Percentiles rank a stretch among this genome's conserved stretches.
These are phyloP conservation scores for Nephrotoma appendiculata DNA, from an alignment of 2,888 invertebrate species.

Conservation along the genomic window DNA sequence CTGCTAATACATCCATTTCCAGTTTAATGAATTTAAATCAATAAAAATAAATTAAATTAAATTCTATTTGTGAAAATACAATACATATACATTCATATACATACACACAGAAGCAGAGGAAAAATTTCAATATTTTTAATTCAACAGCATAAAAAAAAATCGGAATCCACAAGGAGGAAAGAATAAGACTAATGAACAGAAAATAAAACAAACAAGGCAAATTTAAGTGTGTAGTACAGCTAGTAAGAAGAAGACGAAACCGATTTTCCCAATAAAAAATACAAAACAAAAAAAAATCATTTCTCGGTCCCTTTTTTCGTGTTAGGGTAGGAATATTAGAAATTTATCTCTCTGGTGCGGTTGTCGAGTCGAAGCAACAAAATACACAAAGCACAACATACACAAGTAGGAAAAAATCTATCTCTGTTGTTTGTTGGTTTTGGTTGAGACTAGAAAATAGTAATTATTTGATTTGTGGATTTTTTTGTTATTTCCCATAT, in stretches of 20 bases:
- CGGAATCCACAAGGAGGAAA: not conserved
- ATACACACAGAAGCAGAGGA: not conserved
- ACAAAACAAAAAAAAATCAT: not conserved
- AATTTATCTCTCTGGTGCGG: not conserved
- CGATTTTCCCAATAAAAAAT: not conserved
- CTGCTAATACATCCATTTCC: not conserved
- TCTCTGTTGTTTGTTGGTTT: not conserved
- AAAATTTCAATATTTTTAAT: not conserved
- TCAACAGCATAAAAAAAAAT: not conserved
- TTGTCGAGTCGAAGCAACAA: not conserved
- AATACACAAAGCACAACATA: not conserved
- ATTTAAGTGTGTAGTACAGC: not conserved
- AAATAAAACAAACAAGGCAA: not conserved
- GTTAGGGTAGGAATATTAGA: not conserved
- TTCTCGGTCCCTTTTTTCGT: not conserved
- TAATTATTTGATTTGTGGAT: not conserved
- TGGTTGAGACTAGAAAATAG: not conserved
- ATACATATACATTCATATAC: not conserved
- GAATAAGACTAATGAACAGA: not conserved
- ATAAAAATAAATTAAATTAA: not conserved
- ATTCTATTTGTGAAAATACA: not conserved
- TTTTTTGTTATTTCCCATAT: not conserved
- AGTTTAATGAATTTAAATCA: not conserved
- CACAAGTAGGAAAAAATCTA: not conserved
- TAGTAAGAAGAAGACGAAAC: not conserved